These are phyloP conservation scores for Polylopha cassiicola DNA, from an alignment of 2,888 invertebrate genomes.

Conservation along the genomic window DNA sequence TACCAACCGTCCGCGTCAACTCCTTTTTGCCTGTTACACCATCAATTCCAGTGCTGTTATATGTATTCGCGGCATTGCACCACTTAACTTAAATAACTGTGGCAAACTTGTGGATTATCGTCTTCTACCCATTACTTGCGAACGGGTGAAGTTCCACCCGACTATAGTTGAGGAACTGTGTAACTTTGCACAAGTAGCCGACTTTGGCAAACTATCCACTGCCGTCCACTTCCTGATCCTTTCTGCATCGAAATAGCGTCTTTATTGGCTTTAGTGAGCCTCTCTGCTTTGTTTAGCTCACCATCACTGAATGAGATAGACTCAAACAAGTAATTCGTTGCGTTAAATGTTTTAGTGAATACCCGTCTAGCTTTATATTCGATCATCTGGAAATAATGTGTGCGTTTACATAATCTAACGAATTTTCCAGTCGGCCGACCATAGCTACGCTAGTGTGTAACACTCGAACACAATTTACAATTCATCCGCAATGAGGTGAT, in stretches of 20 bases:
- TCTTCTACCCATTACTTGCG: constrained; percentile 55
- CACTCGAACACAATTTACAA: constrained; percentile 29
- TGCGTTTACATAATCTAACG: constrained; percentile 20
- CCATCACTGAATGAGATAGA: constrained; percentile 3
- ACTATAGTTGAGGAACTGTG: constrained; percentile 44
- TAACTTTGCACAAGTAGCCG: constrained; percentile 47
- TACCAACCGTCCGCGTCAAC: too few relatives aligned
- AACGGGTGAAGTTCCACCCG: constrained; percentile 49
- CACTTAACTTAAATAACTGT: constrained; percentile 50
- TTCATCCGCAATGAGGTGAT: constrained; percentile 24
- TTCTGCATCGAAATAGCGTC: constrained; percentile 41
- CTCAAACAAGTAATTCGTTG: constrained; percentile 1
- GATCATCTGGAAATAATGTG: constrained; percentile 20
- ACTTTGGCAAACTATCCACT: constrained; percentile 44
- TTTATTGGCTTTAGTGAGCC: constrained; percentile 38
- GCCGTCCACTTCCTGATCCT: constrained; percentile 34
- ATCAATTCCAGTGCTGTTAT: constrained; percentile 37
- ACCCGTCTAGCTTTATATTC: too few relatives aligned
- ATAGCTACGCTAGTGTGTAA: constrained; percentile 25
- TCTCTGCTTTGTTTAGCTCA: constrained; percentile 17
- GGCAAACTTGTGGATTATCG: constrained; percentile 65
- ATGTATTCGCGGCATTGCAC: constrained; percentile 52
- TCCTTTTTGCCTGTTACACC: too few relatives aligned
- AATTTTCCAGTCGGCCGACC: constrained; percentile 26
- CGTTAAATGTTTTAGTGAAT: too few relatives aligned